Percentiles rank a stretch among this genome's conserved stretches.
Evolutionary conservation across 2,888 invertebrate genomes (phyloP).

Genomic region (Tyria jacobaeae): DNA sequence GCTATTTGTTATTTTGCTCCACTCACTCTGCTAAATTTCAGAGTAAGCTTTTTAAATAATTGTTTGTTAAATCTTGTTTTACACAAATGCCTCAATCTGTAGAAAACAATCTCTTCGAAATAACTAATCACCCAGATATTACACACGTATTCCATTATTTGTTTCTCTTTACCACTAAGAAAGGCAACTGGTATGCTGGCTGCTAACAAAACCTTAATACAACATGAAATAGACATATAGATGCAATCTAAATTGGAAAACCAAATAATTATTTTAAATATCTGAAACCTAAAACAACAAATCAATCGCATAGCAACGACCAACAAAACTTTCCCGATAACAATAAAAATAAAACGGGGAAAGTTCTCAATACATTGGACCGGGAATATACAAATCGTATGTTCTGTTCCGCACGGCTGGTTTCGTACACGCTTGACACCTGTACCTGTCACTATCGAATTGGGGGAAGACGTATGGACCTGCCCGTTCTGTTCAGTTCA

Average conservation of each 20-base stretch:
- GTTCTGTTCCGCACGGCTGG: constrained; percentile 56
- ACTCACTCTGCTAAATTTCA: too few species aligned
- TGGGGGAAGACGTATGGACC: constrained; percentile 61
- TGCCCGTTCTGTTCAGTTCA: constrained; percentile 29
- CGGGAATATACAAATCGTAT: constrained; percentile 62
- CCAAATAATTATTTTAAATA: background rate
- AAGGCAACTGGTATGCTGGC: too few species aligned
- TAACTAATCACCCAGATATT: too few species aligned
- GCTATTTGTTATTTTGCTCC: constrained; percentile 1
- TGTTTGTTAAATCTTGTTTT: too few species aligned
- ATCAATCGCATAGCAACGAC: constrained; percentile 26
- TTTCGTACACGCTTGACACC: constrained; percentile 62
- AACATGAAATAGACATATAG: too few species aligned
- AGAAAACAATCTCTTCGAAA: too few species aligned
- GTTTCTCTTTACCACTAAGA: too few species aligned
- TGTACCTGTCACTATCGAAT: constrained; percentile 67
- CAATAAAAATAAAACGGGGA: constrained; percentile 60
- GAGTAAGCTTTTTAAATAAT: too few species aligned
- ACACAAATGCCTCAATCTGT: too few species aligned
- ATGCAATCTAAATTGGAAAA: too few species aligned
- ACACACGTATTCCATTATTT: too few species aligned
- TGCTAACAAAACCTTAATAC: too few species aligned
- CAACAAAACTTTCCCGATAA: constrained; percentile 40
- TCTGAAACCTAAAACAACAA: constrained; percentile 13
- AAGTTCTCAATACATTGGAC: constrained; percentile 52